phyloP scores from a whole-genome alignment of 1,140 invertebrate genomes.

The Drosophila grimshawi region DNA sequence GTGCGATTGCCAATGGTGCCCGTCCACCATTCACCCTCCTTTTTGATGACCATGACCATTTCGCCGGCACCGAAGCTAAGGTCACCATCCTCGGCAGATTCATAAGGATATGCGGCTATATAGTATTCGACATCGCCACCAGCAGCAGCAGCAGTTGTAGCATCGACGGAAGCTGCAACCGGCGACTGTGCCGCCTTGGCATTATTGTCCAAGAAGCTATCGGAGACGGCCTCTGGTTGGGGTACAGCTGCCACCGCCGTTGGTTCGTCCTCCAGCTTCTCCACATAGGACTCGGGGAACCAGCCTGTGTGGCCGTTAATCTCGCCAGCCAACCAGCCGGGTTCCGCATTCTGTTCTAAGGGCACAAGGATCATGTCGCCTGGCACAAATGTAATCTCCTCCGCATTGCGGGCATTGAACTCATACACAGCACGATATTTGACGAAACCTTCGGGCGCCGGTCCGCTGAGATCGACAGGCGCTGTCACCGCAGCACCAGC shows the following conservation, averaged over 20 bases:
- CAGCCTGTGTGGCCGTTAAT: constrained; percentile 94
- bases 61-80: constrained; percentile 96
- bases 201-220: constrained; percentile 68
- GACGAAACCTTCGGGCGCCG: constrained; percentile 85
- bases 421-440: constrained; percentile 97
- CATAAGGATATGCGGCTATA: constrained; percentile 93
- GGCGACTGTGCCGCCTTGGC: constrained; percentile 23
- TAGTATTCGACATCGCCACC: constrained; percentile 90
- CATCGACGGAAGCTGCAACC: constrained; percentile 3
- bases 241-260: constrained; percentile 21
- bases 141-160: constrained; percentile 19
- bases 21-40: constrained; percentile 99
- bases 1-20: constrained; percentile 92
- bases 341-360: constrained; percentile 94
- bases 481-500: constrained; percentile 36
- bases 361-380: constrained; percentile 97
- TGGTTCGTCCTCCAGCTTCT: constrained; percentile 88
- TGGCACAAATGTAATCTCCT: constrained; percentile 97
- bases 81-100: constrained; percentile 95
- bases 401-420: constrained; percentile 95
- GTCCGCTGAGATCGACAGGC: constrained; percentile 74
- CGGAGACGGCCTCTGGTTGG: constrained; percentile 29
- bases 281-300: constrained; percentile 99
- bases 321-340: constrained; percentile 98
- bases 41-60: constrained; percentile 93